phyloP scores from a whole-genome alignment of 2,113 vertebrate species.

The Pollimyrus isidori region DNA sequence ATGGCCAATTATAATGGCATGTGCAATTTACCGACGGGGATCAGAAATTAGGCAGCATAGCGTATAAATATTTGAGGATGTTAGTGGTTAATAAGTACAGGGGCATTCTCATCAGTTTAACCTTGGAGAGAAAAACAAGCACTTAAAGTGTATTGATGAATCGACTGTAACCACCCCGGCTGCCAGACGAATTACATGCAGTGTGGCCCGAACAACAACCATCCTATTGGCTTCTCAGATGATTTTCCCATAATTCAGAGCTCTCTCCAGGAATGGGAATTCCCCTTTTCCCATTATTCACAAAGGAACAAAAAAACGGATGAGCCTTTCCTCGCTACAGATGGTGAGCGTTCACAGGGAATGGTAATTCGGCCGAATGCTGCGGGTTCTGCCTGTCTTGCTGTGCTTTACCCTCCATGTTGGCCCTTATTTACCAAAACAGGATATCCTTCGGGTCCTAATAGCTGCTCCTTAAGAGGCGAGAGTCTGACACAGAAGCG shows the following conservation, averaged over 20 bases:
- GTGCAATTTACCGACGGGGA: not conserved
- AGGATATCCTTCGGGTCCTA: constrained; percentile 1
- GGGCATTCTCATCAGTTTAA: not conserved
- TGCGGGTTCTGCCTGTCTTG: not conserved
- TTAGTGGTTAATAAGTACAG: not conserved
- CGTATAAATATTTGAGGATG: not conserved
- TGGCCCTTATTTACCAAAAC: constrained; percentile 4
- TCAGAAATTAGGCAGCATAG: constrained; percentile 4
- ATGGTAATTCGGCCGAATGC: not conserved
- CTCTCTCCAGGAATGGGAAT: not conserved
- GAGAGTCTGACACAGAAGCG: not conserved
- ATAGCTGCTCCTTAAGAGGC: not conserved
- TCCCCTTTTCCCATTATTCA: not conserved
- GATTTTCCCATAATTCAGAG: not conserved
- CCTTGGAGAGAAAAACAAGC: not conserved
- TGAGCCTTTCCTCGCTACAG: not conserved
- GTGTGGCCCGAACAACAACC: not conserved
- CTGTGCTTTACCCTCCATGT: not conserved
- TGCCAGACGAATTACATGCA: not conserved
- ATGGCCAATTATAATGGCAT: not conserved
- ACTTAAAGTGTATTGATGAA: not conserved
- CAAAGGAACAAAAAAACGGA: not conserved
- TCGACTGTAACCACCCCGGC: not conserved
- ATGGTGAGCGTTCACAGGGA: not conserved
- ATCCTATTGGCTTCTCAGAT: not conserved